These are phyloP conservation scores for Yponomeuta plumbellus DNA, from an alignment of 2,888 invertebrate species.

Conservation along the genomic window DNA sequence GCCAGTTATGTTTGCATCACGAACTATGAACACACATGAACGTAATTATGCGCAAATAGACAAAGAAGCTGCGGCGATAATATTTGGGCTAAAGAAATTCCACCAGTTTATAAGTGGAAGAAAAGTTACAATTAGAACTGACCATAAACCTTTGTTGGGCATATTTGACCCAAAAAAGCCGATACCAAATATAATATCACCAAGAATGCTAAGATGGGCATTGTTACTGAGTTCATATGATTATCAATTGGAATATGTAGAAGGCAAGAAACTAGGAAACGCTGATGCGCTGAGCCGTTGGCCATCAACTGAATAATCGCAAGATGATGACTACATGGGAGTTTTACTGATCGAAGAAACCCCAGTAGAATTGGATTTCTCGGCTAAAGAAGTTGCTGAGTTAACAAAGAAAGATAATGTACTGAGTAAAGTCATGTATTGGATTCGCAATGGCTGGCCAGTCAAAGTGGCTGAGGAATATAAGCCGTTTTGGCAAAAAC, in stretches of 20 bases:
- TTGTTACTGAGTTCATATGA: no score
- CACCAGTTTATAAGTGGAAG: slow-evolving; percentile 23
- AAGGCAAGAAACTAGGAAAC: no score
- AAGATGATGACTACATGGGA: background rate
- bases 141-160: slow-evolving; percentile 20
- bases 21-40: slow-evolving; percentile 31
- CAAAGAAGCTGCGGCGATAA: slow-evolving; percentile 34
- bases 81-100: slow-evolving; percentile 41
- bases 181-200: slow-evolving; percentile 20
- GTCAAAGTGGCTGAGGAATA: background rate
- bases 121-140: slow-evolving; percentile 13
- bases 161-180: slow-evolving; percentile 22
- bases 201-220: slow-evolving; percentile 21
- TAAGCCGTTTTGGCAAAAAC: slow-evolving; percentile 5
- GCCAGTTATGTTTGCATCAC: slow-evolving; percentile 36
- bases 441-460: slow-evolving; percentile 10
- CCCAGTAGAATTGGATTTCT: no score
- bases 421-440: background rate
- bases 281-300: slow-evolving; percentile 18
- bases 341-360: slow-evolving; percentile 14
- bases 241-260: no score
- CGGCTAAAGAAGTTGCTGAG: no score
- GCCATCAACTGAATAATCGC: background rate
- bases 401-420: slow-evolving; percentile 3
- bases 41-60: slow-evolving; percentile 31